A percentile compares a stretch with the other conserved stretches of the same genome.
Evolutionary conservation across 2,113 vertebrate species (phyloP).

Genomic region (Cyprinodon variegatus): DNA sequence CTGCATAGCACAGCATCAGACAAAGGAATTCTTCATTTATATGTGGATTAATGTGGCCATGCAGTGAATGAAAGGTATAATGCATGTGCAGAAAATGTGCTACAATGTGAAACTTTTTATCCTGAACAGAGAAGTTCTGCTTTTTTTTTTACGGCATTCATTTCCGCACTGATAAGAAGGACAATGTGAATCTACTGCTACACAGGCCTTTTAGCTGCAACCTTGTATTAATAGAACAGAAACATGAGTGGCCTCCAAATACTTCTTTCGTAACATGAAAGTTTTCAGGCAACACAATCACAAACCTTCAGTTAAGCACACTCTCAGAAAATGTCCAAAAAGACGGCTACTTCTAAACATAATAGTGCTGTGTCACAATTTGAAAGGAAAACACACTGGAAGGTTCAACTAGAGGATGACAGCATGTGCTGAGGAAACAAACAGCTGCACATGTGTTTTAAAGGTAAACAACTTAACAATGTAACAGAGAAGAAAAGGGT

Average conservation of each 20-base stretch:
- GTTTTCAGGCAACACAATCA: background rate
- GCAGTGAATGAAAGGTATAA: background rate
- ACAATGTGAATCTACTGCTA: background rate
- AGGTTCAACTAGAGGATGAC: background rate
- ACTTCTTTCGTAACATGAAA: background rate
- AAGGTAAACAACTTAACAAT: background rate
- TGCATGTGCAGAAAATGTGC: background rate
- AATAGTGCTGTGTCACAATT: background rate
- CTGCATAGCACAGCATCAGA: too few relatives aligned
- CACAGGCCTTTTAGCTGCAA: background rate
- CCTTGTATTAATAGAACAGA: background rate
- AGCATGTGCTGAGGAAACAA: background rate
- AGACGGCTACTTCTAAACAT: background rate
- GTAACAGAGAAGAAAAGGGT: background rate
- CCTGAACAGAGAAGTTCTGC: background rate
- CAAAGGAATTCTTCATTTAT: too few relatives aligned
- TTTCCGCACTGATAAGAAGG: too few relatives aligned
- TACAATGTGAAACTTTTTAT: background rate
- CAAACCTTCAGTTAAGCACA: background rate
- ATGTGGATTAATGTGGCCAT: background rate
- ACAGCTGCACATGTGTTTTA: background rate
- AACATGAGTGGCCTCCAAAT: background rate
- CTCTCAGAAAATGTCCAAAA: background rate
- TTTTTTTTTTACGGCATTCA: background rate
- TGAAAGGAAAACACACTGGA: background rate